These are phyloP conservation scores for Leistus spinibarbis DNA, from an alignment of 2,888 invertebrate species.

Conservation along the genomic window DNA sequence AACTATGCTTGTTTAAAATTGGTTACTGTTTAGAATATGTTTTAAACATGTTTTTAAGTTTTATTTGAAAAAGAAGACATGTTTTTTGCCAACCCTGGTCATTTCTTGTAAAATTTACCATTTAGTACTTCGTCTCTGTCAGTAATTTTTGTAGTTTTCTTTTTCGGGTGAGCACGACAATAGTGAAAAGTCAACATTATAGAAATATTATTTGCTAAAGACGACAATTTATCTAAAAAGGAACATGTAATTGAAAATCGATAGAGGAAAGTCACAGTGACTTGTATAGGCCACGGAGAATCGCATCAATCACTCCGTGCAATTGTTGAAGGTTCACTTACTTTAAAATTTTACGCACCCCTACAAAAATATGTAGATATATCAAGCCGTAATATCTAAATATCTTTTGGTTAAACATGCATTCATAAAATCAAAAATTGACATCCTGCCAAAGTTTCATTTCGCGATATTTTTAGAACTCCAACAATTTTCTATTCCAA, in stretches of 20 bases:
- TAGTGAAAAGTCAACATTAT: conserved; percentile 21
- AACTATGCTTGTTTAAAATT: no score
- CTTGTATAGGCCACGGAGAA: no score
- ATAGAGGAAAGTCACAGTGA: neutral
- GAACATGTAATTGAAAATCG: conserved; percentile 34
- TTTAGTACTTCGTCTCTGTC: conserved; percentile 30
- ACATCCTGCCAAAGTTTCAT: neutral
- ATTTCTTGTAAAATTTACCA: no score
- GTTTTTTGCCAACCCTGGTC: no score
- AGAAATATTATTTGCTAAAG: conserved; percentile 29
- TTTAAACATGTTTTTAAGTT: no score
- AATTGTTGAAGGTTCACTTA: no score
- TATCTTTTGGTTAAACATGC: no score
- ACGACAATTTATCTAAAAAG: conserved; percentile 28
- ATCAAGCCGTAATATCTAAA: no score
- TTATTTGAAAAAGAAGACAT: conserved; percentile 23
- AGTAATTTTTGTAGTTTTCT: conserved; percentile 17
- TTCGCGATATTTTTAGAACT: neutral
- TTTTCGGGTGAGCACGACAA: conserved; percentile 5
- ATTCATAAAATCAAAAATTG: neutral
- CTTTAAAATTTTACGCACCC: no score
- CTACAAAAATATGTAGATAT: no score
- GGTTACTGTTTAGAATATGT: no score
- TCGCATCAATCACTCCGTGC: no score
- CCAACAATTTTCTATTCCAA: neutral